Conservation (phyloP, 2,113 vertebrate species). For the Bos javanicus region DNA sequence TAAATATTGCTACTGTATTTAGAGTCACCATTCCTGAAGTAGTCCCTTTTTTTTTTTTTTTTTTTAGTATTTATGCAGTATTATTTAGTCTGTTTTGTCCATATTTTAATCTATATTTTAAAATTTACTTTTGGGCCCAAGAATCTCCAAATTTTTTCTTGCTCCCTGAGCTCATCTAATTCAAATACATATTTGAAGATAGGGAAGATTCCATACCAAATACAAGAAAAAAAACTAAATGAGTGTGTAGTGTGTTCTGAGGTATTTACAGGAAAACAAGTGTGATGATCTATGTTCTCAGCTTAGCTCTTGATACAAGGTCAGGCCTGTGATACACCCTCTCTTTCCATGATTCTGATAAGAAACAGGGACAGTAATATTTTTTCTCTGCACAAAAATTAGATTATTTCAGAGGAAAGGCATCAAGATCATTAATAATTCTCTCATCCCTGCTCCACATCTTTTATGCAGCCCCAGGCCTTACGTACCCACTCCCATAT, state of each 20-base stretch:
- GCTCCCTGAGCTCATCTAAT: background rate
- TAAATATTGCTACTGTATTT: background rate
- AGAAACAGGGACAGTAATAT: background rate
- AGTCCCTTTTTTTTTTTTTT: background rate
- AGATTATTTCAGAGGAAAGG: background rate
- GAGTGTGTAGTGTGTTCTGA: background rate
- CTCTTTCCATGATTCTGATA: background rate
- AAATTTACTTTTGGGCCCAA: background rate
- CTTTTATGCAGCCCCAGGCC: background rate
- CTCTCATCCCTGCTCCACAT: background rate
- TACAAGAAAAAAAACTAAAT: background rate
- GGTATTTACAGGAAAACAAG: background rate
- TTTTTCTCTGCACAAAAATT: background rate
- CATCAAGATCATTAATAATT: background rate
- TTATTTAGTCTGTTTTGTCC: background rate
- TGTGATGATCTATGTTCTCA: fast-evolving
- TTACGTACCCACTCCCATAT: background rate
- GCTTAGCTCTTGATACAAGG: background rate
- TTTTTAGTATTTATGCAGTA: background rate
- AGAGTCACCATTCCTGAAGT: background rate
- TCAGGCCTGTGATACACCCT: background rate
- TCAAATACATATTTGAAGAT: background rate
- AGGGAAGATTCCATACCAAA: background rate
- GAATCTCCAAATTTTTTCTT: background rate
- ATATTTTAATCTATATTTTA: background rate